Conservation (phyloP, 1,140 invertebrate genomes). For the Rhopalosiphum maidis region DNA sequence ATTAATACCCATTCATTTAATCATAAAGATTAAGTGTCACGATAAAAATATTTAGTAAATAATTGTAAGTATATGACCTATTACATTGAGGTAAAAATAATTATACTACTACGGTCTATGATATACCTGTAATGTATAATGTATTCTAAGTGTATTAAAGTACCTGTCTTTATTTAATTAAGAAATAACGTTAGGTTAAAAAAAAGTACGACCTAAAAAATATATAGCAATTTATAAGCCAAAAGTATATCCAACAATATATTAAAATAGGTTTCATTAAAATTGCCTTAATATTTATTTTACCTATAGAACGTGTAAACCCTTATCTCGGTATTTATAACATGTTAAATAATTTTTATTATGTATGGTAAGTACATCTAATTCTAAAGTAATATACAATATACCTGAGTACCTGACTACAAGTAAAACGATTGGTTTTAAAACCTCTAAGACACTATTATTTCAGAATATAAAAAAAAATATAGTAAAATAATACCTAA, state of each 20-base stretch:
- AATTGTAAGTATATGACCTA: not conserved
- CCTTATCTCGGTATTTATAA: not conserved
- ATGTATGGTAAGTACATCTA: not conserved
- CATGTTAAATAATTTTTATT: not conserved
- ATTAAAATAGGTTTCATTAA: not conserved
- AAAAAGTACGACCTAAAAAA: not conserved
- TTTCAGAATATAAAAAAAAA: not conserved
- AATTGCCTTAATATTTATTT: not conserved
- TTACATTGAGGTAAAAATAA: not conserved
- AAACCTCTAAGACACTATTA: not conserved
- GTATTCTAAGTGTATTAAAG: not conserved
- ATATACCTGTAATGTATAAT: not conserved
- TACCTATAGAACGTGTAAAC: too few species aligned
- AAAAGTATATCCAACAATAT: not conserved
- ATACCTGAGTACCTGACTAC: not conserved
- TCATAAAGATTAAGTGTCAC: not conserved
- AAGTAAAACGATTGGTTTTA: not conserved
- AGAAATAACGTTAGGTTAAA: not conserved
- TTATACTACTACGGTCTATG: not conserved
- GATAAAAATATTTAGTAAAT: conserved; percentile 1
- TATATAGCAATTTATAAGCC: not conserved
- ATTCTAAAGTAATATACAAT: not conserved
- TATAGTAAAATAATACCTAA: not conserved
- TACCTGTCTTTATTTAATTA: not conserved
- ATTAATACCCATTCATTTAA: not conserved